Evolutionary conservation across 1,140 invertebrate genomes (phyloP), one percentile per base, ranked within the genome.

Genomic region (Aplysia californica): DNA sequence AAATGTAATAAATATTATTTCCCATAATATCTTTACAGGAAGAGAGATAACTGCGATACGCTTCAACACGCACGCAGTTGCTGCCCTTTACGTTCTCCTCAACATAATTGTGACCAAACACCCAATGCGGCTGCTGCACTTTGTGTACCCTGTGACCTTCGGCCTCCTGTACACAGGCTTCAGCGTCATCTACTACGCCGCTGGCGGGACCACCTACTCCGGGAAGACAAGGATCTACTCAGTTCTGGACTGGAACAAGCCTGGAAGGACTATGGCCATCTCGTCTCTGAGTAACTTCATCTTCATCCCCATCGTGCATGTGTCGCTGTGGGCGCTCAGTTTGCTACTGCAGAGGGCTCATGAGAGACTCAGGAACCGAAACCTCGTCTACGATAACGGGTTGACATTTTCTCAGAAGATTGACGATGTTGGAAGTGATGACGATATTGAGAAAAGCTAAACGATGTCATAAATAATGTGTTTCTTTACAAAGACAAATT

Each of bases 81-180:
- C 95, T 89, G 93, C 93, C 18, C 79, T 94, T 20, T 89, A 94
- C 56, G 94, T 95, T 92, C 80, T 95, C 21, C 80, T 93, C 21
- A 95, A 96, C 88, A 86, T 95, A 59, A 90, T 92, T 61, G 86
- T 95, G n/a, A 93, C 93, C 0, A 91, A 90, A 5, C 91, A 94
- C 81, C 94, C 95, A 0, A 90, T 93, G 50, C 90, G 92, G 36
- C 77, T 95, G n/a, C 85, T 92, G 1, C 92, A 94, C 83, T 91
- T 94, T 80, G 93, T 94, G 90, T 92, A 94, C 87, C 92, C 93
- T 31, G 85, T 94, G 0, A 80, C 91, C 26, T 91, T 94, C 78
- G 92, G 92, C 2, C 77, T 92, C 1, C 81, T 89, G 3, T 96
- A 95, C 86, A 84, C 93, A 0, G 76, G 93, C 6, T 95, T 96